Base-by-base conservation (phyloP, 64 coral and sea anemone genomes). In the Anthopleura sola region DNA sequence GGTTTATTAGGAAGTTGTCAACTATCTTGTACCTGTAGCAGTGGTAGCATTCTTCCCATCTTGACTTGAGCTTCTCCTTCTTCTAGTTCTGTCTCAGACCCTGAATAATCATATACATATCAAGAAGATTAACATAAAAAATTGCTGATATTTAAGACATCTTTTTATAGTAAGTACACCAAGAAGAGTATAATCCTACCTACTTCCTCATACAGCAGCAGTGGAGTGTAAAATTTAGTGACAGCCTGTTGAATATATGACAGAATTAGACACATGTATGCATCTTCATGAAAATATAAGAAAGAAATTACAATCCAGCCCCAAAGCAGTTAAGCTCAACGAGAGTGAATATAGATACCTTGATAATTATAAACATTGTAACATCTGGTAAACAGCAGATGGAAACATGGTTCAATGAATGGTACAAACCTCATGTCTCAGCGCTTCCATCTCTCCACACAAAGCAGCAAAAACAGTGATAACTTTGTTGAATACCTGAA, bases 401-500 rank as follows among this genome's bases (percentile, higher is more conserved):
- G n/a, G n/a, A 44, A 44, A 44, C 40, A 44, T n/a, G n/a, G n/a
- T n/a, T n/a, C n/a, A 8, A 44, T 44, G 40, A 44, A 44, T n/a
- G n/a, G 60, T 23, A 84, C 28, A 55, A 71, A 98, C 97, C 97
- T 99, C 97, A 90, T 92, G 91, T 80, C 93, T 94, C 48, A 99
- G 60, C 28, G 85, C 78, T 18, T 87, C 86, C 78, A 99, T 99
- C 84, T 99, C 97, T 53, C 92, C 86, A 83, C 97, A 99, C 15
- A 99, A 57, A 4, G 97, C 87, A 49, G 97, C 90, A 85, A 99
- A 99, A 11, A 99, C 97, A 83, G 90, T 92, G n/a, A 99, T 87
- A 5, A 99, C 97, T 66, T 99, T 99, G 85, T 99, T 99, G 37
- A 99, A 99, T 37, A 99, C 92, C 97, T 99, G 18, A 36, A 86